These are phyloP conservation scores for Synergus japonicus DNA, from an alignment of 2,888 invertebrate genomes.

Conservation along the genomic window DNA sequence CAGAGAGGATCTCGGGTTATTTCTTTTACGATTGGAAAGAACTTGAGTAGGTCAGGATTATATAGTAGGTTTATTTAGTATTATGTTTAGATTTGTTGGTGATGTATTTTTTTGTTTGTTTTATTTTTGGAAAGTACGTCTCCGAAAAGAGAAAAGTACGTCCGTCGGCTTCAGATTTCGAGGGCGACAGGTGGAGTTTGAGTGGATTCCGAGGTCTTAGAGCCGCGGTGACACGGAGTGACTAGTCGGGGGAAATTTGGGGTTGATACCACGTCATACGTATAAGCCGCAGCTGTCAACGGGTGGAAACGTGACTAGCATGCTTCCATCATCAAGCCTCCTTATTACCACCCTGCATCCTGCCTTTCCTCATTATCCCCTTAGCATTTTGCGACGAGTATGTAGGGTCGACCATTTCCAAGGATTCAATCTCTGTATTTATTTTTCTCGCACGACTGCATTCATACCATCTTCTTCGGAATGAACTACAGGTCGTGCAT, in stretches of 20 bases:
- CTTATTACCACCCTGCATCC: constrained; percentile 74
- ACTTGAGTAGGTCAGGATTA: not conserved
- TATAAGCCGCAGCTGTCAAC: constrained; percentile 77
- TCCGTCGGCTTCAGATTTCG: constrained; percentile 46
- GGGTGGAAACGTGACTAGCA: constrained; percentile 77
- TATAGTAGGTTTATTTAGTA: not conserved
- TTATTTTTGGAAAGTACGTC: not conserved
- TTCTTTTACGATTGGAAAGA: not conserved
- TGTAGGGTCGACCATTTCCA: constrained; percentile 61
- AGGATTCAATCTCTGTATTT: constrained; percentile 70
- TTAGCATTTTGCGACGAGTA: constrained; percentile 70
- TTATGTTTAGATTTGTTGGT: too few relatives aligned
- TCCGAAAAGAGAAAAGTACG: constrained; percentile 4
- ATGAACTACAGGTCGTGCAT: not conserved
- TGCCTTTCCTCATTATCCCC: constrained; percentile 73
- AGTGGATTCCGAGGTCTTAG: constrained; percentile 74
- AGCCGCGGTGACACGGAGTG: constrained; percentile 71
- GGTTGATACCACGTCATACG: constrained; percentile 77
- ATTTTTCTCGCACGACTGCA: constrained; percentile 54
- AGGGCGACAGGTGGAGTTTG: constrained; percentile 68
- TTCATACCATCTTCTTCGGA: constrained; percentile 29
- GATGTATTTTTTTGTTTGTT: not conserved
- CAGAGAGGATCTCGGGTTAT: not conserved
- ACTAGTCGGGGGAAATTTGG: constrained; percentile 73
- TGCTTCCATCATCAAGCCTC: constrained; percentile 70